These are phyloP conservation scores for Cosmia pyralina DNA, from an alignment of 2,888 invertebrate genomes.

Conservation along the genomic window DNA sequence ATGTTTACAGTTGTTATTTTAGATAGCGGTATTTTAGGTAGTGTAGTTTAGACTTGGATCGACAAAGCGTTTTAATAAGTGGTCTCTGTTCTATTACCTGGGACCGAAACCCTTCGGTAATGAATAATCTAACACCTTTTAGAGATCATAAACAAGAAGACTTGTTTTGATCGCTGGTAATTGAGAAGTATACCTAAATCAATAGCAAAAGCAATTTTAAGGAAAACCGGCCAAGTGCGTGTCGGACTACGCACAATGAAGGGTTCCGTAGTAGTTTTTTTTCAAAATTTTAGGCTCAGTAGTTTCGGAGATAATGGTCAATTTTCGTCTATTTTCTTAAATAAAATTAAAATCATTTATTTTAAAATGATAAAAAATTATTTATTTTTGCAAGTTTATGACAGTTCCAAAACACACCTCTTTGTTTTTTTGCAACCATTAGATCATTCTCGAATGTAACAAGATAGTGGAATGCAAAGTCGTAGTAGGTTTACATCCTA, in stretches of 20 bases:
- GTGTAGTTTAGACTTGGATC: neutral
- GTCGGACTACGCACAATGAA: too few relatives aligned
- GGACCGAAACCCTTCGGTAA: neutral
- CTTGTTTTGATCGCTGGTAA: neutral
- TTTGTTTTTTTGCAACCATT: neutral
- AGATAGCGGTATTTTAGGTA: neutral
- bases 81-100: neutral
- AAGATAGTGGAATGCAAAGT: slow-evolving; percentile 31
- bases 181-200: neutral
- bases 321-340: too few relatives aligned
- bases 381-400: neutral
- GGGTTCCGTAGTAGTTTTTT: too few relatives aligned
- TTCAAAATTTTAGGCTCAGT: too few relatives aligned
- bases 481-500: slow-evolving; percentile 10
- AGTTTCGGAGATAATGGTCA: too few relatives aligned
- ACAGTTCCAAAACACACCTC: neutral
- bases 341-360: too few relatives aligned
- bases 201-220: neutral
- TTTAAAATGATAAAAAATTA: too few relatives aligned
- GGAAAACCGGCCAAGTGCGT: too few relatives aligned
- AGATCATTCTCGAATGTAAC: neutral
- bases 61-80: slow-evolving; percentile 2
- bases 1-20: slow-evolving; percentile 4
- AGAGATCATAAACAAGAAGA: neutral
- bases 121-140: slow-evolving; percentile 1